Evolutionary conservation across 1,140 invertebrate species (phyloP).

Genomic region (Drosophila albomicans): DNA sequence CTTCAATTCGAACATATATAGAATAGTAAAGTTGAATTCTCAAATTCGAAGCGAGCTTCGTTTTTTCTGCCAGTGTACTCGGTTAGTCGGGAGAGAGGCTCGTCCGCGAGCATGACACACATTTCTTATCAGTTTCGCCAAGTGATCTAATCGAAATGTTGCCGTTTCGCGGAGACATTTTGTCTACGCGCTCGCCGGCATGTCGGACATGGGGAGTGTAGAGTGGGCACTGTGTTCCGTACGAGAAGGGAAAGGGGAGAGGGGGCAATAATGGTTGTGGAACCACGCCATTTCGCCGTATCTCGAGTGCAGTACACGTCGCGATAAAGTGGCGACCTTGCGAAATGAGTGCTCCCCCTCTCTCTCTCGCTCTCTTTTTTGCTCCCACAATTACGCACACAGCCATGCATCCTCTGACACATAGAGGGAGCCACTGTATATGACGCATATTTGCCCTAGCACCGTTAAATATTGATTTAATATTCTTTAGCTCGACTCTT

Average conservation of each 20-base stretch:
- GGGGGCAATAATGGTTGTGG: not conserved
- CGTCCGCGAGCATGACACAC: slow-evolving; percentile 60
- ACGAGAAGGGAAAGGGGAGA: not conserved
- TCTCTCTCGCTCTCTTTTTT: not conserved
- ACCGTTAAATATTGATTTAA: slow-evolving; percentile 77
- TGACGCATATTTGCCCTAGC: slow-evolving; percentile 75
- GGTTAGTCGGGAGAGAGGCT: slow-evolving; percentile 37
- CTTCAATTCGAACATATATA: no score
- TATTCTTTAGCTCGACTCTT: slow-evolving; percentile 55
- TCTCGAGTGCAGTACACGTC: slow-evolving; percentile 65
- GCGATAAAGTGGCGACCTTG: slow-evolving; percentile 76
- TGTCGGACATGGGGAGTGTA: slow-evolving; percentile 31
- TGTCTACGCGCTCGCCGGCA: slow-evolving; percentile 68
- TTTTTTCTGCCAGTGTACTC: no score
- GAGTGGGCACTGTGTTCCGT: no score
- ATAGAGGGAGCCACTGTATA: slow-evolving; percentile 16
- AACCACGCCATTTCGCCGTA: slow-evolving; percentile 66
- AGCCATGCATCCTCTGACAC: not conserved
- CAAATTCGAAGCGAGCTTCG: no score
- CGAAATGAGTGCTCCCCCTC: slow-evolving; percentile 8
- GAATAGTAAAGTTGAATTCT: no score
- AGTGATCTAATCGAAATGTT: slow-evolving; percentile 66
- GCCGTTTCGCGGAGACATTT: slow-evolving; percentile 40
- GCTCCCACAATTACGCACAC: slow-evolving; percentile 14
- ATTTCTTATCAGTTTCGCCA: slow-evolving; percentile 48